phyloP scores from a whole-genome alignment of 2,888 invertebrate species.

The Odontocolon sp. region DNA sequence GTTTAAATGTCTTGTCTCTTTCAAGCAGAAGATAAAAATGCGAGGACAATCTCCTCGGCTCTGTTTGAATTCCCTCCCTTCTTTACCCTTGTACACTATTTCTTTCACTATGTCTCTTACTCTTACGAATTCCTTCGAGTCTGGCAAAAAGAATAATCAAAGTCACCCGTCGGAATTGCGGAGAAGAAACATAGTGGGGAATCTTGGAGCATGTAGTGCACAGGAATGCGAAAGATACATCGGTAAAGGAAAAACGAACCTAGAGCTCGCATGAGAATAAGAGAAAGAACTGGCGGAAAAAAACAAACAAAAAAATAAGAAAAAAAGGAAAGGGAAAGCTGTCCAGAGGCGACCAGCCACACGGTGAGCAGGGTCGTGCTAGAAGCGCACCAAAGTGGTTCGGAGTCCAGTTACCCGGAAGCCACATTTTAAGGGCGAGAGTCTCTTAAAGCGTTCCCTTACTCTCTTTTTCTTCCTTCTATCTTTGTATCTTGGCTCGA shows the following conservation, averaged over 20 bases:
- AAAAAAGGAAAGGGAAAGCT: slow-evolving; percentile 39
- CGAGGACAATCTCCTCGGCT: no score
- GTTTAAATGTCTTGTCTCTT: background rate
- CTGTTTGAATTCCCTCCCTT: no score
- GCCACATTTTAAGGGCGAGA: slow-evolving; percentile 69
- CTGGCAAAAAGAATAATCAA: slow-evolving; percentile 14
- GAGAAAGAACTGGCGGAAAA: slow-evolving; percentile 5
- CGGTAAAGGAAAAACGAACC: background rate
- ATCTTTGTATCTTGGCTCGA: background rate
- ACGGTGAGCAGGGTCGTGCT: slow-evolving; percentile 42
- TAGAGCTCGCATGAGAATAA: background rate
- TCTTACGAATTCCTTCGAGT: slow-evolving; percentile 19
- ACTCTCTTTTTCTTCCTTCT: slow-evolving; percentile 15
- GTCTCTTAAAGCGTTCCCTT: slow-evolving; percentile 68
- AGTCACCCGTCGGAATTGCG: background rate
- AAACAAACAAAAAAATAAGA: slow-evolving; percentile 8
- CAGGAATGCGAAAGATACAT: background rate
- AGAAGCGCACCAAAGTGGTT: slow-evolving; percentile 38
- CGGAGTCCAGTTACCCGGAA: slow-evolving; percentile 56
- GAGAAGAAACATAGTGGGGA: background rate
- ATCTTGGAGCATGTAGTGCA: background rate
- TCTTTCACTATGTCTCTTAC: slow-evolving; percentile 2
- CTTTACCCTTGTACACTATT: no score
- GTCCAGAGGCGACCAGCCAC: slow-evolving; percentile 54
- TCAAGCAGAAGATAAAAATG: background rate